phyloP scores from a whole-genome alignment of 2,113 vertebrate genomes.

The Centropus bengalensis region DNA sequence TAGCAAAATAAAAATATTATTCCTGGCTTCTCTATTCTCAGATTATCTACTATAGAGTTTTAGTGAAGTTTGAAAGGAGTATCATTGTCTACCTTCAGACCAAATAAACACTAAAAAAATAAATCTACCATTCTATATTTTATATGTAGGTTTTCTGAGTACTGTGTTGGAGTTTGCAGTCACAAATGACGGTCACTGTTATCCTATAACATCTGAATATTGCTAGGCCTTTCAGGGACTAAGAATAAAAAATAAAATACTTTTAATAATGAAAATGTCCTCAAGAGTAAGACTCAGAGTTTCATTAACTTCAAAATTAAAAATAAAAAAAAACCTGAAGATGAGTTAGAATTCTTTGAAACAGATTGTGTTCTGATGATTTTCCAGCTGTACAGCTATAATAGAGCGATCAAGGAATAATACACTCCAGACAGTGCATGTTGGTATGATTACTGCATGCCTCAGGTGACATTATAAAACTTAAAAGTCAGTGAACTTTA shows the following conservation, averaged over 20 bases:
- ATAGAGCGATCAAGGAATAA: constrained; percentile 22
- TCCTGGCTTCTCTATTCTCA: neutral
- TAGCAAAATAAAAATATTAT: neutral
- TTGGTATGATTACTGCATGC: neutral
- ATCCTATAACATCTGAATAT: neutral
- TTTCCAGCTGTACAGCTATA: neutral
- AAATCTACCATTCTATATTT: neutral
- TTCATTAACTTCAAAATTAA: neutral
- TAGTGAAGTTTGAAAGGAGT: neutral
- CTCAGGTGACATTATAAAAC: neutral
- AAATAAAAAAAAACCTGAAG: neutral
- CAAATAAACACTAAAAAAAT: neutral
- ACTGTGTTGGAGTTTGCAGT: neutral
- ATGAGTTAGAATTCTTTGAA: neutral
- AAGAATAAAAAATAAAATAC: neutral
- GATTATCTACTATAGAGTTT: neutral
- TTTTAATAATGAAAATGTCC: neutral
- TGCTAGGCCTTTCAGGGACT: neutral
- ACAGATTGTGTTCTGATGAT: neutral
- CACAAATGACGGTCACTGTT: neutral
- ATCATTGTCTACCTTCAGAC: neutral
- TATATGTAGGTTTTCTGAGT: neutral
- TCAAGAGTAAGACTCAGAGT: neutral
- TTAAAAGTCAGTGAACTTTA: neutral
- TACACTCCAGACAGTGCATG: neutral